phyloP scores from a whole-genome alignment of 2,888 invertebrate species.

The Brachypterus glaber region DNA sequence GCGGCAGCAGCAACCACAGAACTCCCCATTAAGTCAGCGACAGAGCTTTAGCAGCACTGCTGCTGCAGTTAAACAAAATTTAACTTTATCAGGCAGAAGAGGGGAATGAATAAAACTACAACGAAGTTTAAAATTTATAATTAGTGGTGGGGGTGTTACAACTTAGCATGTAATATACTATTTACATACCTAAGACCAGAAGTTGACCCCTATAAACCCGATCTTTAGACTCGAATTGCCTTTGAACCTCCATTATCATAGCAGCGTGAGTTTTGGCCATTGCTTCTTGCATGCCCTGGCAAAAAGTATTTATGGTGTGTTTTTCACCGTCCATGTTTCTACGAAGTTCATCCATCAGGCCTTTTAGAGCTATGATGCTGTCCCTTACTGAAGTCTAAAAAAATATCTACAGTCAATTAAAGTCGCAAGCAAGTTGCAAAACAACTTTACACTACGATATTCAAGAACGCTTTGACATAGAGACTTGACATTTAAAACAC shows the following conservation, averaged over 20 bases:
- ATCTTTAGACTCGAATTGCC: conserved; percentile 48
- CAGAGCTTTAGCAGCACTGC: too few species aligned
- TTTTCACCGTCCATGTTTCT: conserved; percentile 56
- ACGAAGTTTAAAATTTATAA: too few species aligned
- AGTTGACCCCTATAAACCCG: conserved; percentile 37
- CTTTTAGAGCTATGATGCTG: conserved; percentile 55
- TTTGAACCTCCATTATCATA: conserved; percentile 57
- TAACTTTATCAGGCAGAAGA: too few species aligned
- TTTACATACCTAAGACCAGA: conserved; percentile 31
- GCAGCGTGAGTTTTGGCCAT: conserved; percentile 57
- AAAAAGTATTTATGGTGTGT: conserved; percentile 55
- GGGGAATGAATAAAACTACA: too few species aligned
- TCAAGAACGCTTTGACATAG: too few species aligned
- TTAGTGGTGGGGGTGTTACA: too few species aligned
- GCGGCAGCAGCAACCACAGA: too few species aligned
- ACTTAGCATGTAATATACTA: background rate
- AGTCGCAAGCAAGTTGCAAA: background rate
- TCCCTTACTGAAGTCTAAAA: conserved; percentile 56
- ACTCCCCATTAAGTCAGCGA: too few species aligned
- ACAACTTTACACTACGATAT: too few species aligned
- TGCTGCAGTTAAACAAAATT: too few species aligned
- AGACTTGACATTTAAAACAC: too few species aligned
- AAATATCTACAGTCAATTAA: conserved; percentile 4
- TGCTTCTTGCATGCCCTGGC: conserved; percentile 55
- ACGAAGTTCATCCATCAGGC: conserved; percentile 56